These are phyloP conservation scores for Tribolium castaneum DNA, from an alignment of 1,140 invertebrate species.

Conservation along the genomic window DNA sequence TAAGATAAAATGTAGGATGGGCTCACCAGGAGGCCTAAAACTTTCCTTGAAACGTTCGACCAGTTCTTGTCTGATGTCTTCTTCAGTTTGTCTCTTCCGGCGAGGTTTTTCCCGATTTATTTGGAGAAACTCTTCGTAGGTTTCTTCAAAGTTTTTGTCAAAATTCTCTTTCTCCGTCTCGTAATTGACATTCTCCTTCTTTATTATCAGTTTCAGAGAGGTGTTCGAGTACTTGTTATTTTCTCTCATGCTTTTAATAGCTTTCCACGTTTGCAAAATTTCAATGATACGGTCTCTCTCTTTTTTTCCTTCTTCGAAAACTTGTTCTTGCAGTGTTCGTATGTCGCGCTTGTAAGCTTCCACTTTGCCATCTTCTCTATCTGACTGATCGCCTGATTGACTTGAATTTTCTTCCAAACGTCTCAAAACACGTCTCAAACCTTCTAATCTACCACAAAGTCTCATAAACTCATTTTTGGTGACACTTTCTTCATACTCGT, in stretches of 20 bases:
- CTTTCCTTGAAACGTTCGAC: constrained; percentile 61
- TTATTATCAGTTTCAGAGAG: constrained; percentile 61
- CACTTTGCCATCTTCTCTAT: constrained; percentile 36
- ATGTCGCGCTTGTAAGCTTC: constrained; percentile 55
- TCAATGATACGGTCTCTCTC: constrained; percentile 58
- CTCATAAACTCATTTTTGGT: constrained; percentile 55
- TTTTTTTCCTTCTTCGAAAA: constrained; percentile 60
- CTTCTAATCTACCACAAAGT: constrained; percentile 60
- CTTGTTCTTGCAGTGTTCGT: constrained; percentile 58
- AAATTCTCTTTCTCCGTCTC: constrained; percentile 52
- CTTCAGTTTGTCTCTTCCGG: constrained; percentile 55
- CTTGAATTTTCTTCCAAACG: background rate
- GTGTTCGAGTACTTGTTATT: constrained; percentile 62
- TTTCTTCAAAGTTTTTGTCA: constrained; percentile 58
- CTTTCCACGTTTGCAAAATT: constrained; percentile 62
- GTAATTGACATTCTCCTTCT: constrained; percentile 54
- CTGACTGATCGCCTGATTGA: constrained; percentile 42
- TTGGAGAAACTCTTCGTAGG: constrained; percentile 62
- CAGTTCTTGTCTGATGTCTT: constrained; percentile 58
- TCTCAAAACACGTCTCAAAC: constrained; percentile 56
- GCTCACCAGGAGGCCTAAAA: constrained; percentile 66
- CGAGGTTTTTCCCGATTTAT: constrained; percentile 59
- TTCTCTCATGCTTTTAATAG: constrained; percentile 60
- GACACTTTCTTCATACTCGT: constrained; percentile 58
- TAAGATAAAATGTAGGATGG: constrained; percentile 64